These are phyloP conservation scores for Drosophila parvula DNA, from an alignment of 1,140 invertebrate genomes.

Conservation along the genomic window DNA sequence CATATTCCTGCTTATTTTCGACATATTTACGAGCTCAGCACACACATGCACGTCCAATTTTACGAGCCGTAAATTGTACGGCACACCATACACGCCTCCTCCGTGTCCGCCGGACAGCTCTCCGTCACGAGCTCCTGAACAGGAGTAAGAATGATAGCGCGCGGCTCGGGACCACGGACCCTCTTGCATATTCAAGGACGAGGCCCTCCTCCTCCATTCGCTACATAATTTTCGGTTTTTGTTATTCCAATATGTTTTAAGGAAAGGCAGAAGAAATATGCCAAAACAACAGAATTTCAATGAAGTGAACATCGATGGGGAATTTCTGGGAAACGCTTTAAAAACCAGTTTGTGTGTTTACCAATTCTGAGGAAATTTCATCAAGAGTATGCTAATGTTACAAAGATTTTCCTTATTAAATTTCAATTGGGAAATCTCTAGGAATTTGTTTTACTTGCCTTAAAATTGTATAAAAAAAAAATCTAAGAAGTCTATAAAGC, in stretches of 20 bases:
- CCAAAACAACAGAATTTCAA: constrained; percentile 10
- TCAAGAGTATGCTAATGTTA: not conserved
- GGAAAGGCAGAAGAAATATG: not conserved
- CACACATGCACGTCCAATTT: constrained; percentile 46
- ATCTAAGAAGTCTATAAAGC: not conserved
- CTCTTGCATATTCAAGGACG: constrained; percentile 33
- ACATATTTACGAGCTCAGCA: constrained; percentile 30
- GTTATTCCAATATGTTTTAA: constrained; percentile 21
- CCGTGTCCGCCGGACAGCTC: constrained; percentile 16
- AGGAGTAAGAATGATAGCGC: constrained; percentile 39
- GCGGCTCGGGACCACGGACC: constrained; percentile 19
- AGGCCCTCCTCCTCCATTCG: not conserved
- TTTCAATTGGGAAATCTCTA: not conserved
- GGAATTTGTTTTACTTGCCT: not conserved
- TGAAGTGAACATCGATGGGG: constrained; percentile 10
- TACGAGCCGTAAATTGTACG: constrained; percentile 74
- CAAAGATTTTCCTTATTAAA: not conserved
- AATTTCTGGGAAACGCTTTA: not conserved
- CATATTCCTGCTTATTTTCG: constrained; percentile 16
- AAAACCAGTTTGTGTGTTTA: not conserved
- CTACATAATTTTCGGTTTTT: constrained; percentile 25
- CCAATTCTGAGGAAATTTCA: not conserved
- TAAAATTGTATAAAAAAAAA: too few relatives aligned
- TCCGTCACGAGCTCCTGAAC: constrained; percentile 19
- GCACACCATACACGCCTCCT: constrained; percentile 24